Evolutionary conservation across 2,888 invertebrate species (phyloP).

Genomic region (Herminia tarsipennalis): DNA sequence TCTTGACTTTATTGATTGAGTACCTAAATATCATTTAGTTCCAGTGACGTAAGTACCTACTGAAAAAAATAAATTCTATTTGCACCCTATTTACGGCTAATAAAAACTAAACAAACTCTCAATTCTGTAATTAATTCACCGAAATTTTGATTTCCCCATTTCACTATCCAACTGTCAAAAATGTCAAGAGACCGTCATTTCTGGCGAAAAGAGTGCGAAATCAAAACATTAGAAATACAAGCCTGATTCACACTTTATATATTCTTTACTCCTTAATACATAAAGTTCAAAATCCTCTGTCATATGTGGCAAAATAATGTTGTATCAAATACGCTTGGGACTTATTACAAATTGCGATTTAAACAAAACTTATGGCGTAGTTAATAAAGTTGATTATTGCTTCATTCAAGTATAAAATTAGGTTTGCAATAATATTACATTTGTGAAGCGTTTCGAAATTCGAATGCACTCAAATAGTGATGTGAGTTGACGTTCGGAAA

Average conservation of each 20-base stretch:
- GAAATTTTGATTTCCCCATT: slow-evolving; percentile 28
- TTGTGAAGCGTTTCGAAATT: slow-evolving; percentile 62
- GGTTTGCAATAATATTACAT: slow-evolving; percentile 36
- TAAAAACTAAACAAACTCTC: background rate
- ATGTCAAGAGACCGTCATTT: slow-evolving; percentile 57
- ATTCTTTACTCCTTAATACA: background rate
- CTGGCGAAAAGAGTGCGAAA: slow-evolving; percentile 54
- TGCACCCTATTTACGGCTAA: background rate
- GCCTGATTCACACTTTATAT: background rate
- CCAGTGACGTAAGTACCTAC: too few relatives aligned
- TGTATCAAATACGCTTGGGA: too few relatives aligned
- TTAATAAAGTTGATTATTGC: slow-evolving; percentile 29
- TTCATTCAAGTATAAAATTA: background rate
- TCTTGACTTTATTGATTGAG: too few relatives aligned
- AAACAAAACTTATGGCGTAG: too few relatives aligned
- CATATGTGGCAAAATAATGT: too few relatives aligned
- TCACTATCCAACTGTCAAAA: slow-evolving; percentile 55
- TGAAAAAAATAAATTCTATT: background rate
- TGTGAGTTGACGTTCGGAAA: slow-evolving; percentile 37
- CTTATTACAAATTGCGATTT: too few relatives aligned
- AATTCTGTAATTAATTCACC: slow-evolving; percentile 36
- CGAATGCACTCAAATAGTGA: slow-evolving; percentile 58
- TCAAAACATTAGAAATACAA: slow-evolving; percentile 34
- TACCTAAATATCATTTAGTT: too few relatives aligned
- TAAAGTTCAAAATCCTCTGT: too few relatives aligned